Evolutionary conservation across 2,888 invertebrate genomes (phyloP), one percentile per base, ranked within the genome.

Genomic region (Apamea sordens): DNA sequence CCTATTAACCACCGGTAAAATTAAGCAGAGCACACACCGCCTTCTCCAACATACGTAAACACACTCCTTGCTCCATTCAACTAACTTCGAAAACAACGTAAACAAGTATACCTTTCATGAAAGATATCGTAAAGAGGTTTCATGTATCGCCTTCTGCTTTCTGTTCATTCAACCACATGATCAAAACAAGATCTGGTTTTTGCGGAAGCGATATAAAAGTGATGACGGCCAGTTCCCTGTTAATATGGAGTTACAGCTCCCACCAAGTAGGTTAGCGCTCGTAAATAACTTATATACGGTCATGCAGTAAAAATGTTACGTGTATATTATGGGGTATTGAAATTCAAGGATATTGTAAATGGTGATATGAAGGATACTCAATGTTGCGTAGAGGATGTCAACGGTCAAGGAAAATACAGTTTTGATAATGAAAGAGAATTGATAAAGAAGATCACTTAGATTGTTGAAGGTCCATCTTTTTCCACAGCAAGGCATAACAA

Each of bases 231-330:
- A 75, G 70, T 83, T 72, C 50, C 50, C 73, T 6, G 59, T 44
- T 73, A 65, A 72, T 79, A 83, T 63, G 69, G 73, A 74, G 67
- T 86, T 79, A 86, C 71, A 44, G 79, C 76, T 65, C 64, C 64
- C 68, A 68, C 69, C 61, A 79, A 76, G 63, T 83, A 61, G 70
- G 86, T 75, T 84, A 28, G 67, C 28, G n/a, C 79, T 83, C 84
- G 76, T 85, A 86, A 86, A 85, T 76, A 76, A 68, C 50, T 36
- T 72, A 68, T 67, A 76, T 75, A 82, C 77, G 73, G 63, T 63
- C 86, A 50, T 53, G 83, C n/a, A 75, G 64, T 83, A 86, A 83
- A 82, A 78, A 83, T 50, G 61, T 82, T 75, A 86, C 63, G 83
- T 77, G 44, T 73, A 21, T 67, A 47, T 74, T 74, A 86, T 63